Percentiles rank a stretch among this genome's conserved stretches.
These are phyloP conservation scores for Apocrypta bakeri DNA, from an alignment of 1,140 invertebrate species.

Conservation along the genomic window DNA sequence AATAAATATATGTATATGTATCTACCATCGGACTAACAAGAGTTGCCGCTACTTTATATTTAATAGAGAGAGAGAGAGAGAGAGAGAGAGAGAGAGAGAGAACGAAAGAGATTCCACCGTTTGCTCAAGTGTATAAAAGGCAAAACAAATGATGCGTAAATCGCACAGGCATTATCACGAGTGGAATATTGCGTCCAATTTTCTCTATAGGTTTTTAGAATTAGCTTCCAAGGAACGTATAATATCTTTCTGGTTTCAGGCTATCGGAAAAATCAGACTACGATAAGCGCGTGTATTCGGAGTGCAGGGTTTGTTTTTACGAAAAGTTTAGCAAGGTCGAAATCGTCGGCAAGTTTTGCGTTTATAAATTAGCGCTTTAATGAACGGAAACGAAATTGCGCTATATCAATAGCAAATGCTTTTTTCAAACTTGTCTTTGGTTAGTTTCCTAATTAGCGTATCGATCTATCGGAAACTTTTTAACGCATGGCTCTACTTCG, in stretches of 20 bases:
- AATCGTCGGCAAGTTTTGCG: not conserved
- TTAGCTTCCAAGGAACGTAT: not conserved
- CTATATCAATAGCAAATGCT: conserved; percentile 20
- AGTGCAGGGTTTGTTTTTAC: not conserved
- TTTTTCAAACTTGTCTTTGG: not conserved
- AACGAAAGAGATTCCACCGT: not conserved
- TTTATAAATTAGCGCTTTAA: not conserved
- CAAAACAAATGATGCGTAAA: not conserved
- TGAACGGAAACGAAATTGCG: not conserved
- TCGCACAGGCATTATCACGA: not conserved
- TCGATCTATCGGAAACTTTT: not conserved
- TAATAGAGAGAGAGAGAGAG: not conserved
- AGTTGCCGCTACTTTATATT: not conserved
- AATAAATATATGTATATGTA: not conserved
- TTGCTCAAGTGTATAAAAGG: not conserved
- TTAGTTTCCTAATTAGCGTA: not conserved
- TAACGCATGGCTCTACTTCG: not conserved
- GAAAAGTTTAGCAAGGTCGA: not conserved
- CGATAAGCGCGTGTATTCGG: not conserved
- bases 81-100: not conserved
- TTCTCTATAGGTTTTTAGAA: not conserved
- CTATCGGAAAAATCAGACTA: not conserved
- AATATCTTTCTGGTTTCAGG: not conserved
- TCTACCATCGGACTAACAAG: not conserved
- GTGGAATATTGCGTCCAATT: not conserved